Conservation (phyloP, 1,140 invertebrate genomes). For the Drosophila burlai region DNA sequence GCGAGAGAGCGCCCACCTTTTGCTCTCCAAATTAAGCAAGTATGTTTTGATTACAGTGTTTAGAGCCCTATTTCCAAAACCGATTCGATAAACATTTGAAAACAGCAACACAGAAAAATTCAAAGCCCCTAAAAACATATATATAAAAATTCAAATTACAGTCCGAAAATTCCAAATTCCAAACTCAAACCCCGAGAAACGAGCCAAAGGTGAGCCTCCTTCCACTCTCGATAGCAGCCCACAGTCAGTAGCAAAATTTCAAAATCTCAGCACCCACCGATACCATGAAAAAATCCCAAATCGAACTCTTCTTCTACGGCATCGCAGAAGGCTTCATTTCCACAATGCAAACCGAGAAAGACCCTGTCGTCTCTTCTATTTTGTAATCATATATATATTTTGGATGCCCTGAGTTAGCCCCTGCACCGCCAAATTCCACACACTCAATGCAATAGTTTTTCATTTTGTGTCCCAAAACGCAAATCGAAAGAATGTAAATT, state of each 20-base stretch:
- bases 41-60: slow-evolving; percentile 72
- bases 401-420: slow-evolving; percentile 28
- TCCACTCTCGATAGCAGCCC: slow-evolving; percentile 36
- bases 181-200: slow-evolving; percentile 8
- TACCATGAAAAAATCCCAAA: slow-evolving; percentile 29
- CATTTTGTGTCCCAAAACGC: slow-evolving; percentile 81
- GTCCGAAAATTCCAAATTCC: slow-evolving; percentile 21
- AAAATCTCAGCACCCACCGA: slow-evolving; percentile 44
- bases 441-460: slow-evolving; percentile 83
- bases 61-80: slow-evolving; percentile 53
- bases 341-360: slow-evolving; percentile 50
- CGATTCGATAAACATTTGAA: slow-evolving; percentile 21
- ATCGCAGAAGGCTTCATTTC: slow-evolving; percentile 83
- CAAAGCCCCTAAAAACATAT: neutral
- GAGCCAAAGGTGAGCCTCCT: slow-evolving; percentile 34
- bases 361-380: slow-evolving; percentile 3
- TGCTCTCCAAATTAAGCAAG: slow-evolving; percentile 65
- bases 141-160: slow-evolving; percentile 1
- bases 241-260: slow-evolving; percentile 41
- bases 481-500: slow-evolving; percentile 76
- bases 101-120: slow-evolving; percentile 11
- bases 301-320: slow-evolving; percentile 77
- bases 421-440: slow-evolving; percentile 61
- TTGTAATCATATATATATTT: neutral
- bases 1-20: slow-evolving; percentile 64